Base-by-base conservation (phyloP, 2,113 vertebrate species). In the Bufo gargarizans region DNA sequence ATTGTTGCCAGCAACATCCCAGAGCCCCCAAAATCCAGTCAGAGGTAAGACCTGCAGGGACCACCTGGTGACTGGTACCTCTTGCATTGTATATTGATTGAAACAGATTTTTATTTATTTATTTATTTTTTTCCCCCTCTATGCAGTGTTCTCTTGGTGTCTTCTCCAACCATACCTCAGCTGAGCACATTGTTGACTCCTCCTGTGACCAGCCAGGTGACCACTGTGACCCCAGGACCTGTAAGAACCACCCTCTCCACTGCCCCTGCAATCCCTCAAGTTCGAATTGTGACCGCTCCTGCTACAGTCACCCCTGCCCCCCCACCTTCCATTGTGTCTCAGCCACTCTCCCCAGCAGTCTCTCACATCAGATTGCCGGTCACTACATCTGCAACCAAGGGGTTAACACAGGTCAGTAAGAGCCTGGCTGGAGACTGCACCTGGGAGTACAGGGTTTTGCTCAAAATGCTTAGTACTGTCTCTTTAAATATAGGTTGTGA, bases 131-230 rank as follows among this genome's bases (percentile, higher is more conserved):
- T 2, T 69, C 53, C 89, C 53, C 89, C 71, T 90, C 50, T 14
- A 80, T 0, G 0, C 74, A 99, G 98, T 4, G 97, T 99, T 88
- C 97, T 99, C n/a, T 93, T 99, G 83, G 96, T 99, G 2, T 97
- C 97, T 0, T 96, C 98, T 50, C 97, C 98, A 0, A 93, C 97
- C 13, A 94, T 99, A 94, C 96, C 98, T 0, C 98, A 99, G 92
- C 95, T 99, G 8, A 97, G 98, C 86, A 95, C 97, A 0, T 91
- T 99, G 92, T 94, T 99, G 9, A 97, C 97, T 86, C 92, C 95
- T 16, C 91, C 95, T 69, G 96, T 96, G 90, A 94, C 92, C 3
- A 92, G 89, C 0, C 95, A 95, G 59, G 91, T 95, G 0, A 93
- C 96, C 2, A 91, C 96, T 0, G 93, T 92, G 1, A 91, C 96